Conservation (phyloP, 2,888 invertebrate species). For the Tryphoninae sp. region DNA sequence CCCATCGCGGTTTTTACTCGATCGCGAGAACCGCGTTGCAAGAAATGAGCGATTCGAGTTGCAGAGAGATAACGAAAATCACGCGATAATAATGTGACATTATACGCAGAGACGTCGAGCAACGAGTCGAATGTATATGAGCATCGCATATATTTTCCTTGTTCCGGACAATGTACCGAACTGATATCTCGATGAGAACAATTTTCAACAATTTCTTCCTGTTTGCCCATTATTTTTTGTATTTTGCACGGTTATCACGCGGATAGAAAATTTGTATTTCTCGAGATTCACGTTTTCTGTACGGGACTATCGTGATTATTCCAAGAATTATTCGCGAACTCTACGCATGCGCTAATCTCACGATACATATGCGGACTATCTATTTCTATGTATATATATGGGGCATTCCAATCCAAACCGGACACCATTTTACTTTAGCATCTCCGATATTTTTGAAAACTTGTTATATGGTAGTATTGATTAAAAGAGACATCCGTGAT, state of each 20-base stretch:
- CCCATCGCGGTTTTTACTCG: conserved; percentile 1
- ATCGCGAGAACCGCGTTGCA: neutral
- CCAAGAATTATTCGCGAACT: conserved; percentile 50
- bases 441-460: too few species aligned
- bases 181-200: neutral
- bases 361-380: conserved; percentile 1
- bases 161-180: neutral
- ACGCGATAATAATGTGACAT: conserved; percentile 5
- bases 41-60: neutral
- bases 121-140: neutral
- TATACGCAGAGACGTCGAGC: neutral
- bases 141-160: neutral
- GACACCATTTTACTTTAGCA: too few species aligned
- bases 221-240: neutral
- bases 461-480: too few species aligned
- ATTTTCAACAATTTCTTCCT: neutral
- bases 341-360: conserved; percentile 14
- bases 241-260: neutral
- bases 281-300: neutral
- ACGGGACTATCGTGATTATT: conserved; percentile 45
- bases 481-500: too few species aligned
- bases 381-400: neutral
- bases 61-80: conserved; percentile 3
- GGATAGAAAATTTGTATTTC: conserved; percentile 30
- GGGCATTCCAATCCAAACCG: too few species aligned